These are phyloP conservation scores for Pogoniulus pusillus DNA, from an alignment of 2,797 vertebrate genomes.

Conservation along the genomic window DNA sequence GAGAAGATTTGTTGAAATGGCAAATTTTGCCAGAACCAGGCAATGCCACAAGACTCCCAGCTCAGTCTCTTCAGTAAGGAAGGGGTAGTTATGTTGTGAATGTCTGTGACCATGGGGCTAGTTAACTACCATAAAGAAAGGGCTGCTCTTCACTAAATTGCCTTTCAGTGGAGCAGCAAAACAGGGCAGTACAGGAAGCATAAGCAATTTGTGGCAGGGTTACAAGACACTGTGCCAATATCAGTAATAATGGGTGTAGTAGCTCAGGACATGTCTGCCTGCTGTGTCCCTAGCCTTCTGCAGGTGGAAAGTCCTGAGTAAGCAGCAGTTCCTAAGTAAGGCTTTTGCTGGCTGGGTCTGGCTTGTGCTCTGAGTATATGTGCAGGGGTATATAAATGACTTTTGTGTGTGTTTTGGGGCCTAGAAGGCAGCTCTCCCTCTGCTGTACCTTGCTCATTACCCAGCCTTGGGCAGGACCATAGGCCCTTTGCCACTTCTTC, in stretches of 20 bases:
- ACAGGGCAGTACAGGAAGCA: not conserved
- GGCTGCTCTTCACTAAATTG: not conserved
- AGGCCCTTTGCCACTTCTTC: not conserved
- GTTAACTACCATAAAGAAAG: not conserved
- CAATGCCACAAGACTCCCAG: not conserved
- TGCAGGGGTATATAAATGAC: not conserved
- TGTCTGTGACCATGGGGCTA: fast-evolving
- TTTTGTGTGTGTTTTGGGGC: not conserved
- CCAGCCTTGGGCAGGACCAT: not conserved
- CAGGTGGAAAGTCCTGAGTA: not conserved
- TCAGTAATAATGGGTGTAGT: not conserved
- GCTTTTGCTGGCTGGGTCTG: not conserved
- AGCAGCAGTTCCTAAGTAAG: not conserved
- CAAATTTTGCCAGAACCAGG: not conserved
- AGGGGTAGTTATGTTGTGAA: not conserved
- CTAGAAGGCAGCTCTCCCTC: not conserved
- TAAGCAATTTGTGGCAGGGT: not conserved
- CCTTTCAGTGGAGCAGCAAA: not conserved
- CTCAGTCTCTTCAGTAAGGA: not conserved
- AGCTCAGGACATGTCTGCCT: not conserved
- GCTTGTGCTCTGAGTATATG: not conserved
- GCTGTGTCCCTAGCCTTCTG: not conserved
- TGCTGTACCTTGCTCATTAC: not conserved
- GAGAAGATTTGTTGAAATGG: not conserved
- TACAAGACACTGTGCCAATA: not conserved